A percentile compares a stretch with the other conserved stretches of the same genome.
Conservation (phyloP, 2,113 vertebrate genomes). For the Ahaetulla prasina region DNA sequence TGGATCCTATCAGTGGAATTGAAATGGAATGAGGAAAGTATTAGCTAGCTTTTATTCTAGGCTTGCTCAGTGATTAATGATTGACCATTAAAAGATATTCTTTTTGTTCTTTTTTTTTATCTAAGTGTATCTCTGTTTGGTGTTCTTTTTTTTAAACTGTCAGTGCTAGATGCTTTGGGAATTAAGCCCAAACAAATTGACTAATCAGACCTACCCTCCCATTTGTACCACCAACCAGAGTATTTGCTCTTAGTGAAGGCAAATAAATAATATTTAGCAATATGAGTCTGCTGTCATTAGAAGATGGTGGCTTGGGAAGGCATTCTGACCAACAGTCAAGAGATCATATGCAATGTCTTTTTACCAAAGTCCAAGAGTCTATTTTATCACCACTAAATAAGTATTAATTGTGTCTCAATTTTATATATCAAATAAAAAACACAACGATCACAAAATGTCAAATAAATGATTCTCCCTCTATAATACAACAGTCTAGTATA, state of each 20-base stretch:
- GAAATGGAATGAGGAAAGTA: neutral
- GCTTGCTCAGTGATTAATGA: neutral
- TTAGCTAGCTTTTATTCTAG: neutral
- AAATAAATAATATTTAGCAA: conserved; percentile 6
- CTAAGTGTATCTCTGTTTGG: neutral
- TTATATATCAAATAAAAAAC: neutral
- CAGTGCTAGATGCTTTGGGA: neutral
- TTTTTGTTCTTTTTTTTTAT: conserved; percentile 12
- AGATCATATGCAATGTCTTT: neutral
- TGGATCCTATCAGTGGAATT: neutral
- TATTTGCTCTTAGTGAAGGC: neutral
- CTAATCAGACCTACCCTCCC: neutral
- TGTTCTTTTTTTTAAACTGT: neutral
- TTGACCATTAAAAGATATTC: conserved; percentile 12
- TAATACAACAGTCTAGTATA: neutral
- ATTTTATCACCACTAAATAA: conserved; percentile 13
- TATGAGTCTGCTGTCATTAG: neutral
- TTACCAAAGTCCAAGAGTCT: neutral
- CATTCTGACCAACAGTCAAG: neutral
- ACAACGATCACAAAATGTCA: neutral
- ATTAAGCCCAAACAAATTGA: conserved; percentile 3
- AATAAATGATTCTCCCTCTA: neutral
- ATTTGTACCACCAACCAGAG: neutral
- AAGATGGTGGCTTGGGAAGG: neutral
- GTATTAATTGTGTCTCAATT: neutral